phyloP scores from a whole-genome alignment of 2,113 vertebrate genomes.

The Gymnorhina tibicen region DNA sequence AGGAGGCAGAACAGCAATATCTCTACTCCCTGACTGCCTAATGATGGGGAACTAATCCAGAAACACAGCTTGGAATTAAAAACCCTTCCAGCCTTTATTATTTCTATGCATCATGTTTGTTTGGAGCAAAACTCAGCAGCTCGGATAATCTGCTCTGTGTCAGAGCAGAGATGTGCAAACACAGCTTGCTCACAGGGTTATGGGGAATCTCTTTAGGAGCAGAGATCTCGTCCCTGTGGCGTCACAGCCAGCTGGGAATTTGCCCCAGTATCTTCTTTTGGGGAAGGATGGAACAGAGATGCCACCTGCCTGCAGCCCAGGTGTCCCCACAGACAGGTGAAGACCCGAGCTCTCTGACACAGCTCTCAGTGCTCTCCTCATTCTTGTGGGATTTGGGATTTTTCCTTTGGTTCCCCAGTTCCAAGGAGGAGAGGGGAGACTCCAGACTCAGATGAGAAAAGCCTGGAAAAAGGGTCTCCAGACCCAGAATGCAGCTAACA shows the following conservation, averaged over 20 bases:
- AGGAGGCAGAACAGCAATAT: background rate
- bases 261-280: background rate
- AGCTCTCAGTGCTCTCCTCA: background rate
- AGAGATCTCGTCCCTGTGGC: background rate
- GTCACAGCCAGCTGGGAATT: background rate
- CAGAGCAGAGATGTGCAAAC: background rate
- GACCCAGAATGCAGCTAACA: background rate
- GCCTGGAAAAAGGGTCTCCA: background rate
- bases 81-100: slow-evolving; percentile 1
- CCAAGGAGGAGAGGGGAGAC: background rate
- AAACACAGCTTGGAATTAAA: background rate
- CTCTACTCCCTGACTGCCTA: background rate
- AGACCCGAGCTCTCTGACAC: background rate
- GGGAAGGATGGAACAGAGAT: background rate
- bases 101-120: background rate
- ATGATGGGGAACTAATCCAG: background rate
- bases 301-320: background rate
- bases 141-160: background rate
- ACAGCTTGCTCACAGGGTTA: background rate
- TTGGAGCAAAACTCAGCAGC: background rate
- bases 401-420: background rate
- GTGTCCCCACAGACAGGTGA: background rate
- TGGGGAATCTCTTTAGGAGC: background rate
- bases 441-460: background rate
- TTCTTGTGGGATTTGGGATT: background rate